Percentiles rank a stretch among this genome's conserved stretches.
These are phyloP conservation scores for Shargacucullia verbasci DNA, from an alignment of 2,888 invertebrate species.

Conservation along the genomic window DNA sequence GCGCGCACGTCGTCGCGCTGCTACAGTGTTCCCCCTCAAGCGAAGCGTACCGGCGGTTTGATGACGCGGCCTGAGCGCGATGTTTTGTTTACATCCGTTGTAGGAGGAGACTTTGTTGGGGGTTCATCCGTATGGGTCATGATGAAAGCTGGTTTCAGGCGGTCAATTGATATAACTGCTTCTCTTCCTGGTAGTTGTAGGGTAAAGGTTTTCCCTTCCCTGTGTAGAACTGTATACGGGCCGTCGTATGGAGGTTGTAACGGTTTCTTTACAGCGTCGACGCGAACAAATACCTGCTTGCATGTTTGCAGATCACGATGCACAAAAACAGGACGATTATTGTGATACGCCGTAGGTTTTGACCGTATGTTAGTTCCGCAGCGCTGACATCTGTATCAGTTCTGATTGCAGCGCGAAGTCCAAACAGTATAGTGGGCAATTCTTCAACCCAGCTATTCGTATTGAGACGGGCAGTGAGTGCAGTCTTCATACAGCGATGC, in stretches of 20 bases:
- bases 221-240: constrained; percentile 19
- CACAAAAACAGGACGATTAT: constrained; percentile 11
- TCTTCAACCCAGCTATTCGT: constrained; percentile 18
- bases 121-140: too few relatives aligned
- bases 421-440: constrained; percentile 24
- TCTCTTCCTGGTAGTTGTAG: constrained; percentile 19
- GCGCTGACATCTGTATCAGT: constrained; percentile 20
- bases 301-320: constrained; percentile 23
- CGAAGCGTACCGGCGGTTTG: too few relatives aligned
- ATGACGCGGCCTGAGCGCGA: too few relatives aligned
- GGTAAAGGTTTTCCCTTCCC: constrained; percentile 18
- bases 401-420: constrained; percentile 20
- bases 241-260: constrained; percentile 23
- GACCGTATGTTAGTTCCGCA: constrained; percentile 26
- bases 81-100: too few relatives aligned
- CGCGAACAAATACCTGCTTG: constrained; percentile 29
- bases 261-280: constrained; percentile 20
- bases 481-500: constrained; percentile 18
- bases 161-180: constrained; percentile 17
- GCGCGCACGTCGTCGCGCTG: too few relatives aligned
- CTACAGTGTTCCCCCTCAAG: too few relatives aligned
- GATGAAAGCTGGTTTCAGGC: constrained; percentile 26
- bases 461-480: constrained; percentile 3
- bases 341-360: background rate
- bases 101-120: too few relatives aligned